Evolutionary conservation across 2,888 invertebrate genomes (phyloP).

Genomic region (Drosophila tanythrix): DNA sequence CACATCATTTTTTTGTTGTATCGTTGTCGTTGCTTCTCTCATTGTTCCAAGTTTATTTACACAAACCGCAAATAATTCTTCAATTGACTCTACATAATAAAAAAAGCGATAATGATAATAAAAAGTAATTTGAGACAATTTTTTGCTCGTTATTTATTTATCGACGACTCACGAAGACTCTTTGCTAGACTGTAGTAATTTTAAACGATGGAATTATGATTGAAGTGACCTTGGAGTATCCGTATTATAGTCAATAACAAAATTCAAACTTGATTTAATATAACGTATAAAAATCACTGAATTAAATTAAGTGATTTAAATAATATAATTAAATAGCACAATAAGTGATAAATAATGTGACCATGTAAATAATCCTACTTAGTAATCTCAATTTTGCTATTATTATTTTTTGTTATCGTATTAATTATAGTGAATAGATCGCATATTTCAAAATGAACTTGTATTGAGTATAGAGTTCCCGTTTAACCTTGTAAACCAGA

Average conservation of each 20-base stretch:
- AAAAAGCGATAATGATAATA: conserved; percentile 28
- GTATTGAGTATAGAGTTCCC: not conserved
- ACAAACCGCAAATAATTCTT: conserved; percentile 49
- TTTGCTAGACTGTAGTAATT: not conserved
- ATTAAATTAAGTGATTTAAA: not conserved
- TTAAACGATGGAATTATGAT: not conserved
- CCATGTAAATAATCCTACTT: conserved; percentile 3
- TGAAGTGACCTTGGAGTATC: not conserved
- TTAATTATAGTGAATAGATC: not conserved
- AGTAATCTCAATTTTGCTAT: not conserved
- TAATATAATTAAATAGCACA: not conserved
- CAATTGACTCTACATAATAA: conserved; percentile 43
- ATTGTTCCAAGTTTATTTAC: conserved; percentile 45
- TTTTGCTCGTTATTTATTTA: not conserved
- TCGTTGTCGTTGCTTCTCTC: conserved; percentile 34
- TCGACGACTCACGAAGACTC: conserved; percentile 5
- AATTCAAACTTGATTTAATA: not conserved
- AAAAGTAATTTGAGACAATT: conserved; percentile 4
- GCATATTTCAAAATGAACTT: not conserved
- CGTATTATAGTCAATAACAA: not conserved
- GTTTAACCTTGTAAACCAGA: not conserved
- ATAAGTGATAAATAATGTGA: not conserved
- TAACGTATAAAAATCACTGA: not conserved
- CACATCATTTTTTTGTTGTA: conserved; percentile 33
- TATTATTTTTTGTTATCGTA: not conserved